Base-by-base conservation (phyloP, 2,888 invertebrate genomes). In the Amphipyra tragopoginis region DNA sequence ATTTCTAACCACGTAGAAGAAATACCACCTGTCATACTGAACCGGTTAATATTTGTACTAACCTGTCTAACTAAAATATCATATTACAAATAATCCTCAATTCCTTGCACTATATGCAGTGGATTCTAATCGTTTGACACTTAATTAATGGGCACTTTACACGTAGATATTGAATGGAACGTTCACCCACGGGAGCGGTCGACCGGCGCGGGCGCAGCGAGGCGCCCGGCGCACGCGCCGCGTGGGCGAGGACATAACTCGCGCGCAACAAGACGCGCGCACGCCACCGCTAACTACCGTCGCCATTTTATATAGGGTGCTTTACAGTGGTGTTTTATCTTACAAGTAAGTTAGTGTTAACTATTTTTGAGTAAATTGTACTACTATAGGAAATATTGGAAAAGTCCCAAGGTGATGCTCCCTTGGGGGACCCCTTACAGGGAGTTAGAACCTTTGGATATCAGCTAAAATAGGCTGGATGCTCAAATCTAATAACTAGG, bases 181-280 rank as follows among this genome's bases (percentile, higher is more conserved):
- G 44, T 65, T 69, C 72, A 75, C 77, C 72, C 72, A 78, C 77
- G 67, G 75, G 60, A 67, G 74, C 56, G 58, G 36, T 14, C 42
- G 52, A 42, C 50, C 14, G 34, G 55, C 62, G 59, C 65, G 39
- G 59, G 59, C 79, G 74, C 75, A 71, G 79, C 76, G 73, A 84
- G 80, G 84, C 82, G 83, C 82, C 81, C 77, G 63, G 78, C 75
- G 81, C 81, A 80, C 77, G 70, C 78, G 79, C 78, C 65, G 85
- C 85, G 90, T 89, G 85, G 92, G 93, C 86, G 86, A 81, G 72
- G 70, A 82, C 92, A 92, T 94, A 94, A 94, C 92, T 94, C 88
- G 88, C 82, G 81, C 84, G 82, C 90, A 93, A 94, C 94, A 87
- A 94, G 93, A 91, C 91, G 86, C 87, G 86, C 83, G 87, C 90